These are phyloP conservation scores for Pollenia angustigena DNA, from an alignment of 2,888 invertebrate genomes.

Conservation along the genomic window DNA sequence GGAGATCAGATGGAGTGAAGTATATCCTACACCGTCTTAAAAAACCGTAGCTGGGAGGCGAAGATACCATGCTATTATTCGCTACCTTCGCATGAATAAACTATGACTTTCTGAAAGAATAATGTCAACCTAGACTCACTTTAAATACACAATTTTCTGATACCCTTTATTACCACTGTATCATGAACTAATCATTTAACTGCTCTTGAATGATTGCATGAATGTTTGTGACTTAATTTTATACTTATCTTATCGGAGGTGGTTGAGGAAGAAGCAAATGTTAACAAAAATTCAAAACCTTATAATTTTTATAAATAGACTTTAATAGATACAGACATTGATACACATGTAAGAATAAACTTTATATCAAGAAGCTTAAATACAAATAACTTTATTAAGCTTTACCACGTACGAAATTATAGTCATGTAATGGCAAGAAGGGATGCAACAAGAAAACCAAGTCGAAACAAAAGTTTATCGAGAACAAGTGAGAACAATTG, in stretches of 20 bases:
- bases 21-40: no score
- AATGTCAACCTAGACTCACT: no score
- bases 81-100: no score
- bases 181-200: not conserved
- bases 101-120: no score
- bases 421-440: slow-evolving; percentile 1
- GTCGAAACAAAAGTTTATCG: no score
- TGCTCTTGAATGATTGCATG: not conserved
- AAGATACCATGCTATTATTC: no score
- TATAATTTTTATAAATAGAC: not conserved
- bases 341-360: not conserved
- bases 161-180: not conserved
- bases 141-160: no score
- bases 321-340: slow-evolving; percentile 18
- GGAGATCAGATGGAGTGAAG: no score
- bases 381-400: slow-evolving; percentile 28
- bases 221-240: not conserved
- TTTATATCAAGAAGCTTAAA: not conserved
- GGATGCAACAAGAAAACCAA: not conserved
- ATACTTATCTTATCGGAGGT: no score
- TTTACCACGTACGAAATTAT: not conserved
- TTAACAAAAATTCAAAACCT: not conserved
- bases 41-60: no score
- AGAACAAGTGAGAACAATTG: no score
- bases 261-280: no score